Conservation (phyloP, 37 sponge, comb jelly and placozoan species). For the Bolinopsis microptera region DNA sequence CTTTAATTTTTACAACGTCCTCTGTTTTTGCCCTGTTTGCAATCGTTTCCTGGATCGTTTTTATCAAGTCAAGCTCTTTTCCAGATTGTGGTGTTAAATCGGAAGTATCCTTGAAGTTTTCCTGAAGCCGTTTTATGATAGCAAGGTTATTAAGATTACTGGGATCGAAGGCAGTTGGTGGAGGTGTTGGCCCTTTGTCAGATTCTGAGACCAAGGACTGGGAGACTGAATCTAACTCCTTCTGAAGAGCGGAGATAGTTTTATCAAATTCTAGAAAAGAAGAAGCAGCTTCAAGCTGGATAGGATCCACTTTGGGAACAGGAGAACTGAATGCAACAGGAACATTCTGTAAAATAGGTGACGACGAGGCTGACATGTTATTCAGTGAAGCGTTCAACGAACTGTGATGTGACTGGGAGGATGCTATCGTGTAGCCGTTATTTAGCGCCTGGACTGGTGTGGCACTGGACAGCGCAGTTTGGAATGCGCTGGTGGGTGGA, state of each 20-base stretch:
- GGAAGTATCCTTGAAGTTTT: constrained; percentile 33
- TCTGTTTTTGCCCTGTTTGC: neutral
- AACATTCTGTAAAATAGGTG: neutral
- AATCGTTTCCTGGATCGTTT: constrained; percentile 29
- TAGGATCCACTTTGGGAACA: neutral
- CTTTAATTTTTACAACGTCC: constrained; percentile 4
- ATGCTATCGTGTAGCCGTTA: neutral
- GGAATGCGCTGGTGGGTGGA: neutral
- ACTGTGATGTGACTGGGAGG: neutral
- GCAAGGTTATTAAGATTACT: neutral
- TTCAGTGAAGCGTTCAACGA: neutral
- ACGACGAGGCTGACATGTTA: neutral
- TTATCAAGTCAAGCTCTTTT: constrained; percentile 41
- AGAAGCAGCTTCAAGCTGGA: neutral
- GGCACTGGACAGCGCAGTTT: neutral
- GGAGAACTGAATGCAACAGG: neutral
- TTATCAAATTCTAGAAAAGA: constrained; percentile 14
- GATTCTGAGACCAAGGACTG: constrained; percentile 20
- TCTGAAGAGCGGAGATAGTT: constrained; percentile 47
- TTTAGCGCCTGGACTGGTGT: neutral
- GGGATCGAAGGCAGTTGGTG: neutral
- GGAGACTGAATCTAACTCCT: constrained; percentile 43
- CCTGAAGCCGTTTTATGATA: constrained; percentile 40
- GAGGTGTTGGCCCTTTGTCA: neutral
- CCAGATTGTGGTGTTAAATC: neutral